These are phyloP conservation scores for Alca torda DNA, from an alignment of 2,797 vertebrate genomes.

Conservation along the genomic window DNA sequence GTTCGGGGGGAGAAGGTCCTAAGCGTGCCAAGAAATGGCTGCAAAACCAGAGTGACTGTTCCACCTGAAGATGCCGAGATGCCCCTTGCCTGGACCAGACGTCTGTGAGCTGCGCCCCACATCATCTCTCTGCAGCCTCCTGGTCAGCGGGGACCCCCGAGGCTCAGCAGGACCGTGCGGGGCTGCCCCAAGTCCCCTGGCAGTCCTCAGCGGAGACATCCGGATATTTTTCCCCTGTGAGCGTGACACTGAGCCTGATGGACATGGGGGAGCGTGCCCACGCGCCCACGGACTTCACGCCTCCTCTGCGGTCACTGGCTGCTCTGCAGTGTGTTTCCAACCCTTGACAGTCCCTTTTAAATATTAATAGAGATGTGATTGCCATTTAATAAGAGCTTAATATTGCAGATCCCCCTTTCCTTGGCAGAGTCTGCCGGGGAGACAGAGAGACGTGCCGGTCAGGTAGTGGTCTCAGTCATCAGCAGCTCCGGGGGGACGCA, in stretches of 20 bases:
- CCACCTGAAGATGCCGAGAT: background rate
- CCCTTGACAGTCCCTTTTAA: background rate
- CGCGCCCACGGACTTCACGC: background rate
- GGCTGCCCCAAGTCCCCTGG: background rate
- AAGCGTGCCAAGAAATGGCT: background rate
- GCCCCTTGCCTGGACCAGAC: background rate
- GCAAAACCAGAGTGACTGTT: background rate
- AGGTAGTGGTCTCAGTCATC: background rate
- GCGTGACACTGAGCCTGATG: background rate
- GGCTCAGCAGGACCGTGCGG: background rate
- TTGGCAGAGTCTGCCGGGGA: background rate
- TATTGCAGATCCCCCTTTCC: background rate
- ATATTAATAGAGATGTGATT: background rate
- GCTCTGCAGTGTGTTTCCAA: background rate
- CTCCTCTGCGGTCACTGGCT: background rate
- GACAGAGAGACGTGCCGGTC: background rate
- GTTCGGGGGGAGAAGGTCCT: fast-evolving
- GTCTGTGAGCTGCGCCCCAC: background rate
- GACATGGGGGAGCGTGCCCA: fast-evolving
- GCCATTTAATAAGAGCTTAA: background rate
- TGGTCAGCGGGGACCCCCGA: background rate
- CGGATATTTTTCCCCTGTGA: background rate
- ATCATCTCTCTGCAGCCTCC: background rate
- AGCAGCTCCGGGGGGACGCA: background rate
- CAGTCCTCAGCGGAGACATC: background rate